Evolutionary conservation across 2,113 vertebrate genomes (phyloP), one percentile per base, ranked within the genome.

Genomic region (Sapajus apella): DNA sequence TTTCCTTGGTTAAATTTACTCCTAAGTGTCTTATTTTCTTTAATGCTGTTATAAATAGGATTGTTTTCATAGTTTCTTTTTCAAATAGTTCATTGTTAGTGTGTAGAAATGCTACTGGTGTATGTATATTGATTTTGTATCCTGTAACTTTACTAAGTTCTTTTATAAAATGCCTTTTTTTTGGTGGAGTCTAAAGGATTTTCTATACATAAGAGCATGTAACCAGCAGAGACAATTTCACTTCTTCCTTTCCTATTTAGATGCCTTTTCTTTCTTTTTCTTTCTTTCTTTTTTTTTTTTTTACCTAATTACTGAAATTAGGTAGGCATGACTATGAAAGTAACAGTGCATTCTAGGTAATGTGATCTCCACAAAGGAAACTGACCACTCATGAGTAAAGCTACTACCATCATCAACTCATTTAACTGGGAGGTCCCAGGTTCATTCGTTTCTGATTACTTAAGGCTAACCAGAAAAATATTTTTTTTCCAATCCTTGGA

Each of bases 381-480:
- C 20, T 16, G 56, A 64, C 35, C 47, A 64, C 52, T 37, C 4
- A 6, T 66, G 72, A 85, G 12, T 55, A 27, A 40, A 13, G 13
- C 45, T 68, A 4, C 20, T 27, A 1, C 37, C 6, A 27, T 8
- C 27, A 20, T 55, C 89, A 50, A 0, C 40, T 58, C 61, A 40
- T 50, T 82, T 68, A 56, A 35, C 30, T 0, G 12, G 30, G 47
- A 77, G 58, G 30, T 40, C 37, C 70, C 30, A 21, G 4, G 25
- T 25, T 66, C 77, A 12, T 25, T 82, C 30, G 21, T 58, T 70
- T 79, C 85, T 76, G 87, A 10, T 80, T 94, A 66, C 72, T 66
- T 95, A 35, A 92, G 55, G 58, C n/a, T 79, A 68, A 61, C n/a
- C 30, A 75, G 77, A 90, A 86, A 90, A 86, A 56, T 20, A n/a